Evolutionary conservation across 2,113 vertebrate genomes (phyloP), one percentile per base, ranked within the genome.

Genomic region (Malurus cyaneus): DNA sequence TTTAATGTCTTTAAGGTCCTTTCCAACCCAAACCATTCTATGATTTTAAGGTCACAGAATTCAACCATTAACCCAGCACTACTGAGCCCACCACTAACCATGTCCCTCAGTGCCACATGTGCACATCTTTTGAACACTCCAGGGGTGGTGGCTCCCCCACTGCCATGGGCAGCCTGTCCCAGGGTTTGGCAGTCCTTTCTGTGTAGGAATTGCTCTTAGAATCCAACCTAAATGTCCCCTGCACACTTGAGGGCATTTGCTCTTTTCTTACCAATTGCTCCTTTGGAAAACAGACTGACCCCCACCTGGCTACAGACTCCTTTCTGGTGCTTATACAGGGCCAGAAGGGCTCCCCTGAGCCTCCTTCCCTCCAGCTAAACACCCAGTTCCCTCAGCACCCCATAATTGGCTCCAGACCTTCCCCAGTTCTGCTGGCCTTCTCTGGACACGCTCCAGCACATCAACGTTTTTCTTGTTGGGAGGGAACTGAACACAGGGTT

Each of bases 241-340:
- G 18, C 26, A 65, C 18, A 13, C 36, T 28, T 52, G 26, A 52
- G 10, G 32, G 3, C 26, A 11, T 32, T 21, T 65, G 9, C 36
- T 57, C 11, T 34, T 23, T 32, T 28, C 26, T 34, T 18, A 36
- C 4, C 0, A 0, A 15, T 54, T 29, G 29, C 29, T n/a, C 10
- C 67, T 44, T 44, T 36, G 31, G 21, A 72, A 19, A 56, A 57
- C 49, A 49, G 31, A 36, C 14, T 1, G 20, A 42, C 7, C 1
- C 13, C 10, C 19, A 50, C 20, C 25, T 57, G 0, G 0, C 44
- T 72, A 1, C 20, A 53, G 3, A 9, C 17, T 69, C 46, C 20
- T 47, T 31, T 41, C n/a, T 61, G 17, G 17, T 10, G 17, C 6
- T 8, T 47, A 16, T 41, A 29, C 24, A 29, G 26, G 36, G 21